Conservation (phyloP, 2,888 invertebrate species). For the Drosophila koepferae region DNA sequence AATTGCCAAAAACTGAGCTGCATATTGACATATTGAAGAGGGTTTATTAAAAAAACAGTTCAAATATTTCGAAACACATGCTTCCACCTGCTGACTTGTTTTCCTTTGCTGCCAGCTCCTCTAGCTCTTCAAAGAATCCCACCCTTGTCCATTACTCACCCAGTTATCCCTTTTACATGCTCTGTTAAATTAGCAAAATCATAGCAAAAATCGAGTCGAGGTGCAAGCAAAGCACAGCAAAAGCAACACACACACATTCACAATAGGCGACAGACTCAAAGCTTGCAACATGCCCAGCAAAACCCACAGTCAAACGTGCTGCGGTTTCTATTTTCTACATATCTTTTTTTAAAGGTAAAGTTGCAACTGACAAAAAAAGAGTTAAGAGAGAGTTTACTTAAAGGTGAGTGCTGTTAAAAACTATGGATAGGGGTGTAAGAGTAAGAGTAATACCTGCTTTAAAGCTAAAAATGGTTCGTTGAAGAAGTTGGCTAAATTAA, state of each 20-base stretch:
- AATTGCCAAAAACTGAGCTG: slow-evolving; percentile 30
- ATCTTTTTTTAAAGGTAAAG: slow-evolving; percentile 37
- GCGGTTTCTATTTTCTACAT: slow-evolving; percentile 62
- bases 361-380: slow-evolving; percentile 1
- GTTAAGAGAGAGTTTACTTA: background rate
- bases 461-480: background rate
- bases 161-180: background rate
- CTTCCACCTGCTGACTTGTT: slow-evolving; percentile 10
- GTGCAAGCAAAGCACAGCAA: slow-evolving; percentile 24
- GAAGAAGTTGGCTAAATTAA: too few species aligned
- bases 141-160: background rate
- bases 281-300: slow-evolving; percentile 63
- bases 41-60: background rate
- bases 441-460: background rate
- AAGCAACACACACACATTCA: slow-evolving; percentile 11
- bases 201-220: slow-evolving; percentile 35
- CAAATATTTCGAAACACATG: background rate
- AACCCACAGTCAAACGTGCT: slow-evolving; percentile 71
- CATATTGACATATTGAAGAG: slow-evolving; percentile 30
- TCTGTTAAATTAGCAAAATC: slow-evolving; percentile 65
- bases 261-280: slow-evolving; percentile 53
- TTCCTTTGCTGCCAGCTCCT: background rate
- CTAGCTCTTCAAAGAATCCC: background rate
- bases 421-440: background rate
- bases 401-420: background rate